Percentiles rank a stretch among this genome's conserved stretches.
These are phyloP conservation scores for Clinocottus analis DNA, from an alignment of 2,113 vertebrate genomes.

Conservation along the genomic window DNA sequence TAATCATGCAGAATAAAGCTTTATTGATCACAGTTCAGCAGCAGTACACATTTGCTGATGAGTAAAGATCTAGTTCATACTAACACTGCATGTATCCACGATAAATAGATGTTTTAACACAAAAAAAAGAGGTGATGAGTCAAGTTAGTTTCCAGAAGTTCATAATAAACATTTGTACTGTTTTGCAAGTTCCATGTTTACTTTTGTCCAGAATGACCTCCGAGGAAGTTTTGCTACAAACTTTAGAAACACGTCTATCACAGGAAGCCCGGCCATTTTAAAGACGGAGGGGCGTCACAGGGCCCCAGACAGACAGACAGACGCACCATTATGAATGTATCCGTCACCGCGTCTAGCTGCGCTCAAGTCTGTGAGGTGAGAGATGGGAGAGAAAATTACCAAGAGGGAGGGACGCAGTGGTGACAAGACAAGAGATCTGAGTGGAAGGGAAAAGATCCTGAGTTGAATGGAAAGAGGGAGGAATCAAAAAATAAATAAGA, in stretches of 20 bases:
- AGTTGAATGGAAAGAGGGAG: neutral
- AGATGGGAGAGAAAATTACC: neutral
- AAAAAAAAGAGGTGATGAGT: neutral
- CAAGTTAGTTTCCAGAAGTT: neutral
- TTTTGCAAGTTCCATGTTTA: neutral
- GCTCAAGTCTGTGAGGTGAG: neutral
- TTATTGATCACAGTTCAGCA: slow-evolving; percentile 3
- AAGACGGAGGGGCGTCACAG: slow-evolving; percentile 26
- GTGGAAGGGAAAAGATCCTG: neutral
- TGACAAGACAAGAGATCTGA: neutral
- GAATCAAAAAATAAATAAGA: neutral
- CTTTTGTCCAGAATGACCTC: slow-evolving; percentile 21
- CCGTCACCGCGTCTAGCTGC: slow-evolving; percentile 7
- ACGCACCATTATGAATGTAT: slow-evolving; percentile 21
- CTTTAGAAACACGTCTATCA: neutral
- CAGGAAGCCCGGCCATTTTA: slow-evolving; percentile 24
- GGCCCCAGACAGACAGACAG: slow-evolving; percentile 27
- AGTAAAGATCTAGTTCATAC: neutral
- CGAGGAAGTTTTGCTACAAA: neutral
- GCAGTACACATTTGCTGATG: neutral
- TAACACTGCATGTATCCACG: neutral
- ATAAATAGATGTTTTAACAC: neutral
- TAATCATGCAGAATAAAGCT: neutral
- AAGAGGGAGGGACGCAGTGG: neutral
- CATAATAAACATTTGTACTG: neutral